Evolutionary conservation across 1,140 invertebrate genomes (phyloP), one percentile per base, ranked within the genome.

Genomic region (Drosophila insularis): DNA sequence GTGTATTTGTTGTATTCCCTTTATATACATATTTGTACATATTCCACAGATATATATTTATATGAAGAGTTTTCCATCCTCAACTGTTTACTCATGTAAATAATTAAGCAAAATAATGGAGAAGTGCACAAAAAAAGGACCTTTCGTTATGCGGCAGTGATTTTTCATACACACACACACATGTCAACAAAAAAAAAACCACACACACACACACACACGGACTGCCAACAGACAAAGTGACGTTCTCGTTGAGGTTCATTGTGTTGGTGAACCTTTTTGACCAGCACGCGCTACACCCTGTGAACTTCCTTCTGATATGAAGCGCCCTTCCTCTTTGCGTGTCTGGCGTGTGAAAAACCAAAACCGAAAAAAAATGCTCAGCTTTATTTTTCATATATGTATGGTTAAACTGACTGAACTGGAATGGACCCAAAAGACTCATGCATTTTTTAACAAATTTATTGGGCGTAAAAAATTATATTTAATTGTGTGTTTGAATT

Each of bases 81-180:
- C 84, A 69, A 87, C 84, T 89, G 84, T 82, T 87, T 89, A 82
- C 80, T 89, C 84, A 82, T 84, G 80, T 80, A 89, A 89, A 89
- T 89, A 87, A 87, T 89, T 82, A 89, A 82, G 80, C 70, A 79
- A 82, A 87, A 86, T 85, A 87, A 82, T 87, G 82, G 72, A 46
- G 68, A 60, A 70, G 68, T 63, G 74, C 32, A 59, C 72, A 72
- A 69, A 65, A 75, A 71, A 75, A 63, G 80, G 82, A 68, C 78
- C 75, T 66, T 74, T 66, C 68, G 66, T 76, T 70, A 79, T 72
- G 71, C 82, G 79, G 68, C 82, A 79, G 60, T 86, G 74, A 81
- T 81, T 81, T 86, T 86, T 65, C 73, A 80, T 54, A 80, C 58
- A 76, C 71, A 61, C 43, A 43, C 50, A 32, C 39, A 35, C 32